phyloP scores from a whole-genome alignment of 2,888 invertebrate species.

The Zygogramma bicolorata region DNA sequence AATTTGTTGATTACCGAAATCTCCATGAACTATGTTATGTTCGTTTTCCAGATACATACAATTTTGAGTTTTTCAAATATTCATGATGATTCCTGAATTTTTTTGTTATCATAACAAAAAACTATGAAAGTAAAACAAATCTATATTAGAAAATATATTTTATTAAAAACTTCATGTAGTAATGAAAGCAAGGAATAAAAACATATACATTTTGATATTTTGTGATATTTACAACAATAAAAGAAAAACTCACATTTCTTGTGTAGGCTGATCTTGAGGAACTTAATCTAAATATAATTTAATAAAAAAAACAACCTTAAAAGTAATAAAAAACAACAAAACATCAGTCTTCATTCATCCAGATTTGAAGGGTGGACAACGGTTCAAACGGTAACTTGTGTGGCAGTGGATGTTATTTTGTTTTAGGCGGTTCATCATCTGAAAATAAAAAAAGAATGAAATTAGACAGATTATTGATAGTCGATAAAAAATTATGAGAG shows the following conservation, averaged over 20 bases:
- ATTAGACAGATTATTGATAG: constrained; percentile 23
- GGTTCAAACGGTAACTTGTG: constrained; percentile 67
- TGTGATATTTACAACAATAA: constrained; percentile 37
- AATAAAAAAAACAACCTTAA: constrained; percentile 65
- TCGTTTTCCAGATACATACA: no score
- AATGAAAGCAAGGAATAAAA: constrained; percentile 45
- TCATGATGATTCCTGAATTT: no score
- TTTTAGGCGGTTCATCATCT: constrained; percentile 51
- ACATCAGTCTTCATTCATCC: constrained; percentile 67
- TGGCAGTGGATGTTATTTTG: constrained; percentile 63
- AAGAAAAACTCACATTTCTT: constrained; percentile 32
- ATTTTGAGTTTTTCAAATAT: no score
- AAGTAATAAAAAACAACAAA: constrained; percentile 66
- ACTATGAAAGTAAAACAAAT: no score
- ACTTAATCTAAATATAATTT: constrained; percentile 67
- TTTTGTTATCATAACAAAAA: no score
- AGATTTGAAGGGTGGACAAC: constrained; percentile 60
- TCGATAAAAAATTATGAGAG: constrained; percentile 39
- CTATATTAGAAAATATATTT: constrained; percentile 45
- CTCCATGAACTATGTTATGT: no score
- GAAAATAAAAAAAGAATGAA: constrained; percentile 56
- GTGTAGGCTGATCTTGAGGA: constrained; percentile 56
- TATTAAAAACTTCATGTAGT: constrained; percentile 47
- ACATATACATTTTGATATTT: constrained; percentile 38
- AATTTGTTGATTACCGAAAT: no score